Conservation (phyloP, 2,113 vertebrate genomes). For the Rhynchomys soricoides region DNA sequence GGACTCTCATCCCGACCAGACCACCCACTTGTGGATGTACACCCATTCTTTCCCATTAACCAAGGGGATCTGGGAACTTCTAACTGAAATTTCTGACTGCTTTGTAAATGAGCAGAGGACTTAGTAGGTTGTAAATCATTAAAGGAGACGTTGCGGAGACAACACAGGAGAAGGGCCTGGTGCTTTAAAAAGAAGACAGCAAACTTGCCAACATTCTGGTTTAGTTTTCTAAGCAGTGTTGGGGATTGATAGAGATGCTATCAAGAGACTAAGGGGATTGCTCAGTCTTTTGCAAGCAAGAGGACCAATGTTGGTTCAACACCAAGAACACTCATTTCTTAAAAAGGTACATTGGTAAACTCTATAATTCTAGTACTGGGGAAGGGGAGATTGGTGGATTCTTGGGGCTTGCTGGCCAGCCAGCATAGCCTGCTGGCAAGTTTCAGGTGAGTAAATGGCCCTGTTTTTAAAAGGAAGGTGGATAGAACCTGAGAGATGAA, state of each 20-base stretch:
- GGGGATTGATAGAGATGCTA: not conserved
- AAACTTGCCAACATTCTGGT: not conserved
- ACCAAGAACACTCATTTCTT: not conserved
- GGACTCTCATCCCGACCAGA: not conserved
- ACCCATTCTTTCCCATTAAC: conserved; percentile 18
- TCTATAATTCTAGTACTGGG: not conserved
- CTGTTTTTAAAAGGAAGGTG: not conserved
- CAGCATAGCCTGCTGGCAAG: too few species aligned
- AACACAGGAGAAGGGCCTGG: not conserved
- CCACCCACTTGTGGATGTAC: not conserved
- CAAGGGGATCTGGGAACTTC: conserved; percentile 30
- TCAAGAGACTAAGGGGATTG: too few species aligned
- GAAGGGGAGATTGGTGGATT: not conserved
- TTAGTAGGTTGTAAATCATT: not conserved
- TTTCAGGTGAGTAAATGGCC: too few species aligned
- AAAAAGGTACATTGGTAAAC: not conserved
- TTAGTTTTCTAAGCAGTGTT: conserved; percentile 23
- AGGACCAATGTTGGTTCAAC: not conserved
- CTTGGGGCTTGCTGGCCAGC: not conserved
- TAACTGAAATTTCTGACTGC: conserved; percentile 39
- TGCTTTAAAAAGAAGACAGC: not conserved
- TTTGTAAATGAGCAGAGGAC: conserved; percentile 4
- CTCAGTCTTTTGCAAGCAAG: not conserved
- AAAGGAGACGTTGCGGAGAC: not conserved
- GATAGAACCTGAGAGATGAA: not conserved